Base-by-base conservation (phyloP, 2,113 vertebrate species). In the Grammomys surdaster region DNA sequence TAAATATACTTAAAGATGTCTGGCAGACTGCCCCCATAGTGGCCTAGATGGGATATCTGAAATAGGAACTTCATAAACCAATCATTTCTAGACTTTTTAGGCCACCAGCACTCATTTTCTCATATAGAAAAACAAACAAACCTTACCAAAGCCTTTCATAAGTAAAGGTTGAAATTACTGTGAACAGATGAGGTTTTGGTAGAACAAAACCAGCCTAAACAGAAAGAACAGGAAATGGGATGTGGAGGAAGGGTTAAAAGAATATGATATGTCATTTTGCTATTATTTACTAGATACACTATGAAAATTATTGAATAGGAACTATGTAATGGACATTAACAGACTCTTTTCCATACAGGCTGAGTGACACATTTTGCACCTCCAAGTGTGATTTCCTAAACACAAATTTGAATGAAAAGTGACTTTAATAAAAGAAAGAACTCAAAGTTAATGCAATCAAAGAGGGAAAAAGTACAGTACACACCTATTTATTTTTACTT, bases 91-190 rank as follows among this genome's bases (percentile, higher is more conserved):
- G 80, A 92, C 58, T 94, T 94, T 92, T 89, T 80, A 92, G 85
- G 82, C 48, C 67, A 78, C 91, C 48, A 17, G 7, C 6, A 75
- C 48, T 94, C 95, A 96, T 97, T 97, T 97, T 94, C 96, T 97
- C 96, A 96, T 93, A 96, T 48, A 92, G 85, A 92, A 97, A 96
- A 95, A 81, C 95, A 98, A 97, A 97, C 87, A 97, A 95, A 46
- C 28, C 69, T 92, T 89, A 75, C 77, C 82, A 94, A 97, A 96
- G 67, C 60, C 76, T 97, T 94, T 97, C 81, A 90, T 96, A 97
- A 96, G 80, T 65, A 95, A 96, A 97, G 95, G 80, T 3, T 95
- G 88, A 93, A 94, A 97, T 96, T 96, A 97, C 93, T 95, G 88
- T 93, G 95, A 96, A 51, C 65, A 95, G 93, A 96, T 95, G 96